A percentile compares a stretch with the other conserved stretches of the same genome.
These are phyloP conservation scores for Kryptolebias marmoratus DNA, from an alignment of 2,113 vertebrate genomes.

Conservation along the genomic window DNA sequence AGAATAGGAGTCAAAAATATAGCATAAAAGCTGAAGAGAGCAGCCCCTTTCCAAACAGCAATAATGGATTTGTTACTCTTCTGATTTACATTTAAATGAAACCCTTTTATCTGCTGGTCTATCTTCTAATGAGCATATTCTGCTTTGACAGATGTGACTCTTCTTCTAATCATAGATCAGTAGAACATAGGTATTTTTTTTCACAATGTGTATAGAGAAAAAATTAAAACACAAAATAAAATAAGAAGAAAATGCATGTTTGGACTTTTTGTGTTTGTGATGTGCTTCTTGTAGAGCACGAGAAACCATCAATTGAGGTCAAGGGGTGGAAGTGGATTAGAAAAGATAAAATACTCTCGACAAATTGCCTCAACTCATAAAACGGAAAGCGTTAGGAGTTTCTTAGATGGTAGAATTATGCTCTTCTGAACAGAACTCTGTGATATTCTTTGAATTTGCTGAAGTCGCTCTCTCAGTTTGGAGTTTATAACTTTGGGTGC, in stretches of 20 bases:
- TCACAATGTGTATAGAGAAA: neutral
- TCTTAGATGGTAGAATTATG: too few species aligned
- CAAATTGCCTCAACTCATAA: too few species aligned
- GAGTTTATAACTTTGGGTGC: too few species aligned
- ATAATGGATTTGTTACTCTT: slow-evolving; percentile 78
- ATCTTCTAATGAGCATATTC: slow-evolving; percentile 63
- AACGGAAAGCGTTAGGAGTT: too few species aligned
- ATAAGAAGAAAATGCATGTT: neutral
- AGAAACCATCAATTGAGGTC: neutral
- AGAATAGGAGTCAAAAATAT: slow-evolving; percentile 59
- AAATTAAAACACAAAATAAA: neutral
- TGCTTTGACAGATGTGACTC: slow-evolving; percentile 59
- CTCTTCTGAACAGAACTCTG: too few species aligned
- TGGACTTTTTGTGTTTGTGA: neutral
- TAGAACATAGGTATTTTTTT: slow-evolving; percentile 9
- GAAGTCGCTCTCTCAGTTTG: too few species aligned
- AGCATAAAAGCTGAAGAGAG: slow-evolving; percentile 48
- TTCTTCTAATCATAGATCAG: slow-evolving; percentile 31
- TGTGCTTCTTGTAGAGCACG: neutral
- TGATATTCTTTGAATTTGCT: too few species aligned
- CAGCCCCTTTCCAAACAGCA: slow-evolving; percentile 60
- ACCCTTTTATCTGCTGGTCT: slow-evolving; percentile 75
- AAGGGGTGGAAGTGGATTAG: neutral
- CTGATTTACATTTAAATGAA: slow-evolving; percentile 82
- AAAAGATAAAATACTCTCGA: neutral